Base-by-base conservation (phyloP, 1,140 invertebrate genomes). In the Bradysia coprophila region DNA sequence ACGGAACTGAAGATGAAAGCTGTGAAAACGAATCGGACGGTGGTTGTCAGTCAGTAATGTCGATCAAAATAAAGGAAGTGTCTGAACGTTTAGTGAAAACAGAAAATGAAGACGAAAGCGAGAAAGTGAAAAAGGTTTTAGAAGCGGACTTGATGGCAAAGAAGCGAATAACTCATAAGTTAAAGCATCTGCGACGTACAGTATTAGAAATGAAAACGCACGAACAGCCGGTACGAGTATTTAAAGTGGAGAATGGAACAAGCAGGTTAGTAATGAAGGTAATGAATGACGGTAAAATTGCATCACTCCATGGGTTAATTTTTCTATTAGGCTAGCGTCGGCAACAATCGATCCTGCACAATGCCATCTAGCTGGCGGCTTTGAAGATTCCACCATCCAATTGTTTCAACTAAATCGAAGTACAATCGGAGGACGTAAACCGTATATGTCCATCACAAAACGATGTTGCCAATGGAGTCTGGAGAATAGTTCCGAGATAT, bases 371-470 rank as follows among this genome's bases (percentile, higher is more conserved):
- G 40, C 54, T 10, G 55, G 55, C 1, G 58, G 59, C 1, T 61
- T 56, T 33, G 50, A 58, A 24, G 55, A 52, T 42, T 59, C 59
- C 2, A 34, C 52, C 9, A 46, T 61, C 28, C 53, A 57, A 38
- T 34, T 61, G 21, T 61, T 58, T 56, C 55, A 57, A 43, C 46
- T 59, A 0, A 58, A 57, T 46, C 51, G 56, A 46, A 52, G 53
- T 15, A 49, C 44, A 16, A 53, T 45, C 10, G 43, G 45, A n/a
- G 56, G 55, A 1, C 55, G 49, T 33, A 57, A 49, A 44, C 43
- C 59, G 5, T 61, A 57, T 38, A 41, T 44, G 15, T 48, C 47
- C 3, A 42, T 46, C 19, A 38, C 48, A 2, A 46, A 57, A 13
- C 43, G 46, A 13, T 43, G 49, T 21, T 61, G 58, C 37, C 28